Conservation (phyloP, 2,113 vertebrate species). For the Apeltes quadracus region DNA sequence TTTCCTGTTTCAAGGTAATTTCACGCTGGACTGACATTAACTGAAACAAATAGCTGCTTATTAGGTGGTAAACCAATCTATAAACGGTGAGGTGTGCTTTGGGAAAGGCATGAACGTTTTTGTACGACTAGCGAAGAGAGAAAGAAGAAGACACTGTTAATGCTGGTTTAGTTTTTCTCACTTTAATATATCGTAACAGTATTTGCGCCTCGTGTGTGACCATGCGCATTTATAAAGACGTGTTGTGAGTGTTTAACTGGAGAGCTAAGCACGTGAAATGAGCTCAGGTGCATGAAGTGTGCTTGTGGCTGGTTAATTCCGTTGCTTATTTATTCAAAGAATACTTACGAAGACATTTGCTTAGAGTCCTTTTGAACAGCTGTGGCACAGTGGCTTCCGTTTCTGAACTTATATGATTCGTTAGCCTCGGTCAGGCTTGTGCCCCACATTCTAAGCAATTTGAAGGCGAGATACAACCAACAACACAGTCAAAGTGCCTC, state of each 20-base stretch:
- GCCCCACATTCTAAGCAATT: constrained; percentile 97
- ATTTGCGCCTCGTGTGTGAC: constrained; percentile 14
- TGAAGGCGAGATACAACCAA: constrained; percentile 93
- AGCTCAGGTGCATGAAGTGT: constrained; percentile 49
- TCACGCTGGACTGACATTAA: not conserved
- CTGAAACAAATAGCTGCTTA: not conserved
- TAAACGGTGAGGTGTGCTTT: constrained; percentile 24
- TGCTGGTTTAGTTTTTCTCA: constrained; percentile 24
- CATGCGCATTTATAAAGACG: constrained; percentile 32
- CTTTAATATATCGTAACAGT: not conserved
- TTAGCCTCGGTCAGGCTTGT: constrained; percentile 93
- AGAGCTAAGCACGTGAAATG: constrained; percentile 34
- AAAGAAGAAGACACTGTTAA: constrained; percentile 19
- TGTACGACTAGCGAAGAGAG: constrained; percentile 7
- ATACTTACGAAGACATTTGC: constrained; percentile 94
- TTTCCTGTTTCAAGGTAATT: constrained; percentile 16
- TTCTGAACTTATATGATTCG: constrained; percentile 90
- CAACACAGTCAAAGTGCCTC: constrained; percentile 96
- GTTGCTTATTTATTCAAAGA: constrained; percentile 75
- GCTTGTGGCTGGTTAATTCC: constrained; percentile 56
- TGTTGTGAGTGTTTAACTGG: constrained; percentile 14
- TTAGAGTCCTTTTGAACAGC: constrained; percentile 94
- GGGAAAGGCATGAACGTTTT: not conserved
- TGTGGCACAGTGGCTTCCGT: constrained; percentile 92
- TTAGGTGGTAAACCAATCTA: constrained; percentile 9